phyloP scores from a whole-genome alignment of 2,888 invertebrate genomes.

The Rhingia rostrata region DNA sequence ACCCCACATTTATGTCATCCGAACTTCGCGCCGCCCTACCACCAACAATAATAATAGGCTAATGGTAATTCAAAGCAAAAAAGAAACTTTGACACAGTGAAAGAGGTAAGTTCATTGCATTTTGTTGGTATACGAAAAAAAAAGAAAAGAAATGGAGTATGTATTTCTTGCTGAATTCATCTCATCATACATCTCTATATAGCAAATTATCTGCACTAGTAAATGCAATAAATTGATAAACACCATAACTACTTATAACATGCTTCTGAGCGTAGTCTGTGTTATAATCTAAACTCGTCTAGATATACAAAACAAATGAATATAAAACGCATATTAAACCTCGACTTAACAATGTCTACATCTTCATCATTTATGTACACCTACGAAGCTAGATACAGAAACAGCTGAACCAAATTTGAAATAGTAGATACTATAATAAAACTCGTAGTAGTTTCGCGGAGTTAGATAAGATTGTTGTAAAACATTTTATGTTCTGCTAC shows the following conservation, averaged over 20 bases:
- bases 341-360: conserved; percentile 14
- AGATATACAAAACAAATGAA: background rate
- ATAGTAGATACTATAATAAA: conserved; percentile 21
- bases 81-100: conserved; percentile 28
- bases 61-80: conserved; percentile 23
- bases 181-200: background rate
- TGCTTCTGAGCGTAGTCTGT: conserved; percentile 8
- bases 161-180: background rate
- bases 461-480: conserved; percentile 58
- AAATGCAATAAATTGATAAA: conserved; percentile 13
- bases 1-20: conserved; percentile 42
- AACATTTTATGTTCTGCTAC: conserved; percentile 50
- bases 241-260: background rate
- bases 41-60: conserved; percentile 39
- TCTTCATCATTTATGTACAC: conserved; percentile 12
- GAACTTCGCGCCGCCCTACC: conserved; percentile 20
- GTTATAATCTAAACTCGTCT: conserved; percentile 4
- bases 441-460: conserved; percentile 40
- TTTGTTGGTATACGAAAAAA: conserved; percentile 8
- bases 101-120: conserved; percentile 30
- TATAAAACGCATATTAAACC: conserved; percentile 17
- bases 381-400: conserved; percentile 35
- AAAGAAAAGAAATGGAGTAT: background rate
- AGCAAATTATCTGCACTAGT: background rate
- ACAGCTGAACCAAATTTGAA: conserved; percentile 41